Evolutionary conservation across 2,888 invertebrate species (phyloP).

Genomic region (Pheosia tremula): DNA sequence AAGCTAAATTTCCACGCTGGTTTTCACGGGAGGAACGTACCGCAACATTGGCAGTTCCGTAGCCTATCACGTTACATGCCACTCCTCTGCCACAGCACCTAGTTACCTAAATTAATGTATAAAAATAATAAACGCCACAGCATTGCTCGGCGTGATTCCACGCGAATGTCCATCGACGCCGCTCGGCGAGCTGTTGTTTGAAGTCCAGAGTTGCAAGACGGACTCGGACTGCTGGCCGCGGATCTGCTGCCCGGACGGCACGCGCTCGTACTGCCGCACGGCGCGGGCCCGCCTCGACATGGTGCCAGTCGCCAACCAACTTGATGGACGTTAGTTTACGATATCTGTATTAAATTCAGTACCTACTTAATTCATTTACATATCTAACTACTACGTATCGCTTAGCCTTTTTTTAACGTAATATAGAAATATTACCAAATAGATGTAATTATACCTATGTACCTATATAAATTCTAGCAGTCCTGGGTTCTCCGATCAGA

Average conservation of each 20-base stretch:
- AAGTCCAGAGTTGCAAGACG: slow-evolving; percentile 87
- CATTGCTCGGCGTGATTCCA: slow-evolving; percentile 88
- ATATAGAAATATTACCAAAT: no score
- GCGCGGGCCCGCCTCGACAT: slow-evolving; percentile 87
- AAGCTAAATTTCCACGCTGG: no score
- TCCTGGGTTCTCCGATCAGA: no score
- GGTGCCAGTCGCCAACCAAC: slow-evolving; percentile 86
- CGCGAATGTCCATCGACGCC: slow-evolving; percentile 88
- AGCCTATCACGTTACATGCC: no score
- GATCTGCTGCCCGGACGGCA: slow-evolving; percentile 90
- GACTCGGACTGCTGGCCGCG: slow-evolving; percentile 90
- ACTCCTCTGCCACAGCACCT: no score
- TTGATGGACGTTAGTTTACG: slow-evolving; percentile 85
- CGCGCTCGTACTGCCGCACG: slow-evolving; percentile 88
- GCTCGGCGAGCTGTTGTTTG: slow-evolving; percentile 88
- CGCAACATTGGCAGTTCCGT: no score
- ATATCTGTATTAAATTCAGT: neutral
- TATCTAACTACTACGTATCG: no score
- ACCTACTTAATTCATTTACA: no score
- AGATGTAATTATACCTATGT: no score
- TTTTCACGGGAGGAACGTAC: no score
- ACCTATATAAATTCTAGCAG: no score
- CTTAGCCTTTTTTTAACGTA: no score
- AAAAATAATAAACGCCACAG: slow-evolving; percentile 65
- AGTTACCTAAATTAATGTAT: neutral